These are phyloP conservation scores for Oikopleura dioica DNA, from an alignment of 23 tunicate genomes.

Conservation along the genomic window DNA sequence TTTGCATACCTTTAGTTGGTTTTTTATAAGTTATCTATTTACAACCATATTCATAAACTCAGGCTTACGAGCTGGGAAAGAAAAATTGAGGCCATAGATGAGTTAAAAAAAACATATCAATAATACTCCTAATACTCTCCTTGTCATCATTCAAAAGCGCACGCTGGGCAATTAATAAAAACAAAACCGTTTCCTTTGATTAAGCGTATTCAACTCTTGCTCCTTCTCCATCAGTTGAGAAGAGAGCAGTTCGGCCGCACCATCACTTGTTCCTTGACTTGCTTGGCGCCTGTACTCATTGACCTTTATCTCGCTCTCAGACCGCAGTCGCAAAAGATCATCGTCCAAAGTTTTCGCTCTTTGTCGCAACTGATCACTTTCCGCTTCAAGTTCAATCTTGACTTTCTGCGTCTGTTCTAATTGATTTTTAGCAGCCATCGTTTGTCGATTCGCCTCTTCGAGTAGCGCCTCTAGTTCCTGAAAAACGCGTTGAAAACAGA, in stretches of 20 bases:
- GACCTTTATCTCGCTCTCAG: background rate
- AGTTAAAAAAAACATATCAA: too few species aligned
- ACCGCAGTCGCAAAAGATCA: background rate
- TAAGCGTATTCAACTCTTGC: background rate
- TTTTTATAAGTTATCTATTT: too few species aligned
- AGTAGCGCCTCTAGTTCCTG: constrained; percentile 24
- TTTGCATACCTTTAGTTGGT: background rate
- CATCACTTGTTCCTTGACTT: background rate
- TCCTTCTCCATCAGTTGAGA: background rate
- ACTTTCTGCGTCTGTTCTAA: constrained; percentile 32
- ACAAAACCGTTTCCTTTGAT: too few species aligned
- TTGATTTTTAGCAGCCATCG: constrained; percentile 32
- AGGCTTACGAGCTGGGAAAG: too few species aligned
- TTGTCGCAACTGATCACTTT: constrained; percentile 24
- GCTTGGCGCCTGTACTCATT: background rate
- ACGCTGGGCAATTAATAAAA: too few species aligned
- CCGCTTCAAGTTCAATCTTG: constrained; percentile 31
- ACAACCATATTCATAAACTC: too few species aligned
- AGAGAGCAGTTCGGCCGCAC: background rate
- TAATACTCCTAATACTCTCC: too few species aligned
- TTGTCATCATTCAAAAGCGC: too few species aligned
- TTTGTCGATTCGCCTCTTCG: constrained; percentile 27
- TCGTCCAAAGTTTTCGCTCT: constrained; percentile 27
- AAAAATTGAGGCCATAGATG: too few species aligned
- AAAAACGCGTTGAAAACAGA: background rate